Conservation (phyloP, 2,113 vertebrate species). For the Notothenia rossii region DNA sequence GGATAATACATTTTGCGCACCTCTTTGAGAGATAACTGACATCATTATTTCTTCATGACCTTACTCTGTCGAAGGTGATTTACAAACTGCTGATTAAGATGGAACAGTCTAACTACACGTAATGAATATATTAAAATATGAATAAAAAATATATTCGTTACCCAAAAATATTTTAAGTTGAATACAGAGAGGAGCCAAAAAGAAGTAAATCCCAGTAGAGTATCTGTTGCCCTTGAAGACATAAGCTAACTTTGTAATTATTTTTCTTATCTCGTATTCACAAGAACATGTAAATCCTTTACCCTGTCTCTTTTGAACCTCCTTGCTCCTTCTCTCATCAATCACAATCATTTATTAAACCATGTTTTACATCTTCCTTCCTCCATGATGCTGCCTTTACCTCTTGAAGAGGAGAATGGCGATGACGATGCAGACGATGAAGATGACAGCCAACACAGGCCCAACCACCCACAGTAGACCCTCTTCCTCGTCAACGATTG, state of each 20-base stretch:
- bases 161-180: background rate
- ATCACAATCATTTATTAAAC: background rate
- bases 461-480: conserved; percentile 98
- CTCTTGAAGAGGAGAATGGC: conserved; percentile 99
- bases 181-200: conserved; percentile 1
- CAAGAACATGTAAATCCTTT: background rate
- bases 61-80: background rate
- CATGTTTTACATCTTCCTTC: background rate
- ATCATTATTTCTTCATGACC: background rate
- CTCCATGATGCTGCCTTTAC: conserved; percentile 76
- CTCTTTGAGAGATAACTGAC: background rate
- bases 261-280: background rate
- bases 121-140: background rate
- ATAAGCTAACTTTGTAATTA: background rate
- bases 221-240: background rate
- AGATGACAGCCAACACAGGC: conserved; percentile 97
- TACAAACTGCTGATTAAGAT: background rate
- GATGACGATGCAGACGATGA: conserved; percentile 99
- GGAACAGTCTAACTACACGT: background rate
- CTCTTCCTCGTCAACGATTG: conserved; percentile 97
- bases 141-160: background rate
- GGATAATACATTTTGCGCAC: background rate
- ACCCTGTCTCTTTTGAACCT: background rate
- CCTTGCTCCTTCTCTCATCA: background rate
- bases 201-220: background rate